A percentile compares a stretch with the other conserved stretches of the same genome.
Conservation (phyloP, 92 coral and sea anemone genomes). For the Porites divaricata region DNA sequence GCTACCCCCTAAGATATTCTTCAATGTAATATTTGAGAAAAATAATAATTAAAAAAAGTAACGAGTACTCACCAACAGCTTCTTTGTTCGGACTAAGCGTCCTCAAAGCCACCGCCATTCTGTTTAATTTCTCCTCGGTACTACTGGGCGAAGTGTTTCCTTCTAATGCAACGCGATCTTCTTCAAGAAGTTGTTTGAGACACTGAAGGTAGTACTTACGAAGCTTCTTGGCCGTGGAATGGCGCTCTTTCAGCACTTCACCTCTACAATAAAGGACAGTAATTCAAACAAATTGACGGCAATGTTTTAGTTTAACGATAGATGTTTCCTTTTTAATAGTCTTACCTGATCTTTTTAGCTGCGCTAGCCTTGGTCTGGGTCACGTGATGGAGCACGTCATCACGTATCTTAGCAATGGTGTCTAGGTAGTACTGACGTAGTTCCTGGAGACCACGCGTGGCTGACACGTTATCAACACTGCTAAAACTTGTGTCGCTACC, state of each 20-base stretch:
- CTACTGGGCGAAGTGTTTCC: constrained; percentile 58
- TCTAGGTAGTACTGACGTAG: constrained; percentile 91
- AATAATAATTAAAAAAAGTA: background rate
- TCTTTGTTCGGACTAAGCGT: constrained; percentile 59
- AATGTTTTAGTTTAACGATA: background rate
- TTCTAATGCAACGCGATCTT: constrained; percentile 73
- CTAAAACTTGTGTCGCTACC: constrained; percentile 77
- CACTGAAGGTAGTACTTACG: constrained; percentile 94
- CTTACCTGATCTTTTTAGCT: constrained; percentile 91
- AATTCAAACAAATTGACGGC: background rate
- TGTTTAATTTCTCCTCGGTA: constrained; percentile 70
- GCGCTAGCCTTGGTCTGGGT: constrained; percentile 90
- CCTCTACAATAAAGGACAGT: constrained; percentile 42
- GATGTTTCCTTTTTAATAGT: background rate
- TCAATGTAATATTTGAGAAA: background rate
- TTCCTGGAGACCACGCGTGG: constrained; percentile 78
- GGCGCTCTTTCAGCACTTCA: constrained; percentile 96
- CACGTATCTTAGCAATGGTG: constrained; percentile 95
- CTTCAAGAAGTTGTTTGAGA: constrained; percentile 89
- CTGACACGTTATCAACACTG: constrained; percentile 78
- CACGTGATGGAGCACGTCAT: constrained; percentile 92
- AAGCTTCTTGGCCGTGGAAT: constrained; percentile 90
- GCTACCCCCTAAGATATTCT: no score
- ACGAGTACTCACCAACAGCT: constrained; percentile 40
- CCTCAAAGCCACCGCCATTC: constrained; percentile 79